Evolutionary conservation across 2,113 vertebrate genomes (phyloP), one percentile per base, ranked within the genome.

Genomic region (Ancistrus triradiatus): DNA sequence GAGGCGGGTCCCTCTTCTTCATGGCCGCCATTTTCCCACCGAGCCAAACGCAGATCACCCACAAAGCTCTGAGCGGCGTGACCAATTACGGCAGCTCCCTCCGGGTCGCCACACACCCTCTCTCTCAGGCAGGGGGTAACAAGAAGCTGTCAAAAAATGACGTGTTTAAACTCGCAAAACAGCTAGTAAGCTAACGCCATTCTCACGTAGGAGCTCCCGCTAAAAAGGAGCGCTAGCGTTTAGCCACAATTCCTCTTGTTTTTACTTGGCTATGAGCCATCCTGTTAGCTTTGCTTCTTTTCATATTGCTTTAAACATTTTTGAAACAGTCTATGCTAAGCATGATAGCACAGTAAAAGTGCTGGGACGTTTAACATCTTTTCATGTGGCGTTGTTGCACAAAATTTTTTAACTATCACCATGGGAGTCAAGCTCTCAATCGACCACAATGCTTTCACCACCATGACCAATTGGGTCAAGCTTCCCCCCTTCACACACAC

Each of bases 21-120:
- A 88, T 66, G 74, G 73, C 84, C 47, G 52, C 79, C 79, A 77
- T 84, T 90, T 91, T 91, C 91, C 89, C 88, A 88, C 90, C 91
- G 86, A 87, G 89, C 78, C 82, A 66, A 33, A 78, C 77, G 78
- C 73, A 66, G 83, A 80, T 79, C 70, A 62, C 71, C 78, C 77
- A 90, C 89, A 90, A 90, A 88, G 84, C 82, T 80, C 87, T 89
- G 87, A 88, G 89, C 87, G 89, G 87, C 89, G 84, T 82, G 78
- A 77, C 79, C 84, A 83, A 80, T 87, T 79, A 85, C 87, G 66
- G 53, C 76, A 88, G 89, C 88, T 88, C 88, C 87, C 77, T 81
- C 77, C 15, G 74, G 89, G 85, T 86, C 73, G 77, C 70, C 62
- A 44, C 80, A 85, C 82, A 80, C 84, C 81, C 84, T 86, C 79